Evolutionary conservation across 1,140 invertebrate species (phyloP), one percentile per base, ranked within the genome.

Genomic region (Trichonephila clavata): DNA sequence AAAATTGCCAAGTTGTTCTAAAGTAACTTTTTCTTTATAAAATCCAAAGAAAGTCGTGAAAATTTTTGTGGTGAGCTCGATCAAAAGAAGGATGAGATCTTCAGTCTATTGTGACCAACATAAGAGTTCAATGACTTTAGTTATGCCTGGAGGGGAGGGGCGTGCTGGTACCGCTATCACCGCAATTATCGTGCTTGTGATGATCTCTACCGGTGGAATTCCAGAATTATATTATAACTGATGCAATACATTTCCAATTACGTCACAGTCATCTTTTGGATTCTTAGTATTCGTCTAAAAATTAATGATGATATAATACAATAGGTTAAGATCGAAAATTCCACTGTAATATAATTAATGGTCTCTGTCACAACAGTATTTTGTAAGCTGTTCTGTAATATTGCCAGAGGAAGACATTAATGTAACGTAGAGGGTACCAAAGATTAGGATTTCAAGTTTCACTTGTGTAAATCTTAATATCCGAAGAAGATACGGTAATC

Each of bases 141-240:
- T 32, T 32, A 18, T 39, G 27, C 71, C 71, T 27, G 7, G 27
- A 39, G 71, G 71, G 71, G 71, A 77, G 71, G 71, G 71, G 71
- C 71, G 71, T 77, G 71, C 32, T 77, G 71, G 71, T 32, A 77
- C 71, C 68, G 68, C 68, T 77, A 77, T 77, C 68, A 77, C 68
- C 27, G 27, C 71, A 77, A 77, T 77, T 77, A 77, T 77, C 71
- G 32, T 77, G 71, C 71, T 77, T 77, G 27, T 77, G 71, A 77
- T 77, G 27, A 77, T 77, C 71, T 77, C 71, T 77, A 77, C 71
- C 71, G 71, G 27, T 77, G 71, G 71, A 77, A 77, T 77, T 24
- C 71, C 71, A 77, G 71, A 77, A 77, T 77, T 77, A 77, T 77
- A 77, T 77, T 77, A 77, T 77, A 77, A 77, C 71, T 32, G 71